Percentiles rank a stretch among this genome's conserved stretches.
Conservation (phyloP, 2,113 vertebrate genomes). For the Okapia johnstoni region DNA sequence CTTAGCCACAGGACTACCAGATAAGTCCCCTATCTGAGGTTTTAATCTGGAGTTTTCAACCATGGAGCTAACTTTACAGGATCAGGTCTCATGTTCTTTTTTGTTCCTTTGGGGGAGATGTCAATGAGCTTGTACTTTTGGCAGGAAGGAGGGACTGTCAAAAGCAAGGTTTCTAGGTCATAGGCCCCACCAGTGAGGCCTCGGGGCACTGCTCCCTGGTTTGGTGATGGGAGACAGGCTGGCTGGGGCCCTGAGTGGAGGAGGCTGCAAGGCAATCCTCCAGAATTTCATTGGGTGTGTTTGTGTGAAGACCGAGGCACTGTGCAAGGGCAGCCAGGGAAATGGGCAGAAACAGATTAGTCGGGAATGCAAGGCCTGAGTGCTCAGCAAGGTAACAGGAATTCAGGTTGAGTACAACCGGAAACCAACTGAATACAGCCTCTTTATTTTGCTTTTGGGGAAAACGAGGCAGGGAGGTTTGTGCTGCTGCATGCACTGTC, state of each 20-base stretch:
- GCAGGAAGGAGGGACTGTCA: background rate
- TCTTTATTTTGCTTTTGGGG: background rate
- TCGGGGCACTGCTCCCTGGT: background rate
- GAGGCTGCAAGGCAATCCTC: background rate
- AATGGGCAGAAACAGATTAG: background rate
- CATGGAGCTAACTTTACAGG: background rate
- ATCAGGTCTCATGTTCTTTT: background rate
- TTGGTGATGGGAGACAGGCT: background rate
- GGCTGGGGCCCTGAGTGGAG: background rate
- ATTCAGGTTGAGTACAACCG: background rate
- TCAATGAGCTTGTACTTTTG: background rate
- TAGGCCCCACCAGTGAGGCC: too few species aligned
- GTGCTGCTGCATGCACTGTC: rapidly evolving
- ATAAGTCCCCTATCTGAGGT: background rate
- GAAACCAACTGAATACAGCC: background rate
- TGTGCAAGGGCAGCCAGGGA: rapidly evolving
- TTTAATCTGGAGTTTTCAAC: background rate
- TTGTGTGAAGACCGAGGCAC: background rate
- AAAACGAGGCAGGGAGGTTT: background rate
- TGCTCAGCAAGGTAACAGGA: background rate
- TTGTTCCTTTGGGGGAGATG: background rate
- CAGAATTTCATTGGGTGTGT: rapidly evolving
- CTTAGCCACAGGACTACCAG: background rate
- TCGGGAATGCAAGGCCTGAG: background rate
- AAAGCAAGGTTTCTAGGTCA: background rate